These are phyloP conservation scores for Synchiropus splendidus DNA, from an alignment of 2,113 vertebrate genomes.

Conservation along the genomic window DNA sequence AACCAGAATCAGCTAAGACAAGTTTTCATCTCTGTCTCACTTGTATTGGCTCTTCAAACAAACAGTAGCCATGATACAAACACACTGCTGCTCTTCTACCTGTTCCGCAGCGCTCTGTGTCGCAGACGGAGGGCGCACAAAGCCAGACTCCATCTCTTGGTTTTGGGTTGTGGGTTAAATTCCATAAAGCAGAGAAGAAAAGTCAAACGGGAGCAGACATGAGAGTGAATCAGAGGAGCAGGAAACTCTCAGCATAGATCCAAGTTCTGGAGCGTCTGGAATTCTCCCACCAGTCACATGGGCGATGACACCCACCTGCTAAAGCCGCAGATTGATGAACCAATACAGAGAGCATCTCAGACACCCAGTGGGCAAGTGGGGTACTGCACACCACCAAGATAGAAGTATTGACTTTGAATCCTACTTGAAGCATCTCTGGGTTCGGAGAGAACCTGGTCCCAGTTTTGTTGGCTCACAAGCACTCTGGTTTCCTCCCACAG, in stretches of 20 bases:
- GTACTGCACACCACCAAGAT: too few relatives aligned
- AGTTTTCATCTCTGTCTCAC: neutral
- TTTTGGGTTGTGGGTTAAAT: too few relatives aligned
- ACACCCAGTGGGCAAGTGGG: neutral
- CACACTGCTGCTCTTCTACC: slow-evolving; percentile 35
- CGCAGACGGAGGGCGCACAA: slow-evolving; percentile 57
- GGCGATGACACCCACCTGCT: slow-evolving; percentile 45
- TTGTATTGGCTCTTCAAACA: too few relatives aligned
- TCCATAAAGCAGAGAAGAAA: neutral
- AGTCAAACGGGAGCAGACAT: too few relatives aligned
- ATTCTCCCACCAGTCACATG: slow-evolving; percentile 48
- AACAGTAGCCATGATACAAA: too few relatives aligned
- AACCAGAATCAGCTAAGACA: too few relatives aligned
- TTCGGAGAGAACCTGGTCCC: too few relatives aligned
- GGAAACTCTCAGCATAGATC: slow-evolving; percentile 5
- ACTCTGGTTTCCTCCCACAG: too few relatives aligned
- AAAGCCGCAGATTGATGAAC: slow-evolving; percentile 11
- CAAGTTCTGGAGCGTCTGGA: slow-evolving; percentile 17
- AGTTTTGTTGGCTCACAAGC: too few relatives aligned
- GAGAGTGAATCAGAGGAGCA: neutral
- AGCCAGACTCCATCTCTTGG: slow-evolving; percentile 52
- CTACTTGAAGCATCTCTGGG: too few relatives aligned
- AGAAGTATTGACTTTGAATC: too few relatives aligned
- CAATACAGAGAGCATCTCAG: slow-evolving; percentile 3
- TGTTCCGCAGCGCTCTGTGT: slow-evolving; percentile 54